phyloP scores from a whole-genome alignment of 2,113 vertebrate species.

The Ranitomeya imitator region DNA sequence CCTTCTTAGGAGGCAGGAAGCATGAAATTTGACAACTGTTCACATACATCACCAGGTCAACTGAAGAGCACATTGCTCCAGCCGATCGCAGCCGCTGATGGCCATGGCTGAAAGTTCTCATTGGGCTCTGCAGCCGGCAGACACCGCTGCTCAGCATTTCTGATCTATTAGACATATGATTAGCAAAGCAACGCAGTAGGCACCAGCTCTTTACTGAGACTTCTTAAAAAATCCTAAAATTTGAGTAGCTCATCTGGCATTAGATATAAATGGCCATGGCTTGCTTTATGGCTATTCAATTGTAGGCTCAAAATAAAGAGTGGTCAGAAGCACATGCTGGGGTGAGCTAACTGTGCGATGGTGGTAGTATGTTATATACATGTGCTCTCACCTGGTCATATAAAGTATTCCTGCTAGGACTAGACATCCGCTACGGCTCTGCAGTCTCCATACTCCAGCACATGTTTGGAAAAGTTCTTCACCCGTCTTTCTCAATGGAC shows the following conservation, averaged over 20 bases:
- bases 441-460: too few relatives aligned
- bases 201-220: background rate
- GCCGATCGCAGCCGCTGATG: conserved; percentile 52
- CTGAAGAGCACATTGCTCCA: conserved; percentile 62
- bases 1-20: conserved; percentile 79
- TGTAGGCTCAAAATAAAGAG: background rate
- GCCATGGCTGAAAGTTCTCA: background rate
- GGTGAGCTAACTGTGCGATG: background rate
- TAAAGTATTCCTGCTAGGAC: background rate
- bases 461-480: too few relatives aligned
- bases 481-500: background rate
- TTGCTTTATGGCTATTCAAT: background rate
- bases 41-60: conserved; percentile 61
- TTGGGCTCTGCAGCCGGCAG: background rate
- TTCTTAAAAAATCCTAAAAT: background rate
- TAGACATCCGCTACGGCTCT: too few relatives aligned
- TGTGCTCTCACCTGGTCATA: background rate
- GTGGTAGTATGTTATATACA: conserved; percentile 8
- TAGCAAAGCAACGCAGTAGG: background rate
- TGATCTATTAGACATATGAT: background rate
- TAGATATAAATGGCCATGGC: background rate
- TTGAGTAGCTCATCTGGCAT: background rate
- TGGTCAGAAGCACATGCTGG: background rate
- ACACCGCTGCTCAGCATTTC: background rate
- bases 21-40: conserved; percentile 91